phyloP scores from a whole-genome alignment of 2,113 vertebrate species.

The Lamprologus ornatipinnis region DNA sequence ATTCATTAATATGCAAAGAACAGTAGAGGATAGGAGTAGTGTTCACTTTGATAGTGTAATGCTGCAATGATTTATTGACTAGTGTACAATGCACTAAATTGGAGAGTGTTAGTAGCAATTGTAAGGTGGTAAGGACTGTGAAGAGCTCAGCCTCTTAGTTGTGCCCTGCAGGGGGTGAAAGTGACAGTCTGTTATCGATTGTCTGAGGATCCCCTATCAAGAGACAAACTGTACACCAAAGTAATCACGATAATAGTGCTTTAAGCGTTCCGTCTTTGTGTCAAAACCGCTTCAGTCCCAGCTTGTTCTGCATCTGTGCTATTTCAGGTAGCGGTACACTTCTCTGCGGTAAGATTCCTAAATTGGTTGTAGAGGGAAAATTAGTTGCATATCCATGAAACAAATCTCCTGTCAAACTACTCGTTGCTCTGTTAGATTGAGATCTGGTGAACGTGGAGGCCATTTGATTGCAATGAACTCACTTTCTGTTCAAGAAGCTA shows the following conservation, averaged over 20 bases:
- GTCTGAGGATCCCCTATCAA: neutral
- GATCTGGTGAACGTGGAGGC: neutral
- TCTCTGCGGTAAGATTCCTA: neutral
- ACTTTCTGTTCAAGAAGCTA: neutral
- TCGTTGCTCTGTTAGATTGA: neutral
- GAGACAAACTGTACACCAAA: neutral
- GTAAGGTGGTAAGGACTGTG: neutral
- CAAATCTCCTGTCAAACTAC: neutral
- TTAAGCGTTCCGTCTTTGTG: neutral
- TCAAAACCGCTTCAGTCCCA: neutral
- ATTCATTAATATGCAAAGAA: neutral
- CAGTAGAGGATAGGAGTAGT: neutral
- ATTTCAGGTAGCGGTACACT: neutral
- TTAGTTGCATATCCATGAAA: neutral
- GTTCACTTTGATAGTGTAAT: neutral
- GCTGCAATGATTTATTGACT: neutral
- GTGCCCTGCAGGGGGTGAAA: neutral
- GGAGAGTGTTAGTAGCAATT: neutral
- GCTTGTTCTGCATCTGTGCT: neutral
- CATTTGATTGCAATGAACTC: neutral
- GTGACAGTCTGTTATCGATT: constrained; percentile 36
- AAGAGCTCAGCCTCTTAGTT: neutral
- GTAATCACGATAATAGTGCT: neutral
- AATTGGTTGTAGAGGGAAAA: neutral
- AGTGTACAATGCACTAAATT: neutral